Evolutionary conservation across 2,113 vertebrate genomes (phyloP), one percentile per base, ranked within the genome.

Genomic region (Dolichotis patagonum): DNA sequence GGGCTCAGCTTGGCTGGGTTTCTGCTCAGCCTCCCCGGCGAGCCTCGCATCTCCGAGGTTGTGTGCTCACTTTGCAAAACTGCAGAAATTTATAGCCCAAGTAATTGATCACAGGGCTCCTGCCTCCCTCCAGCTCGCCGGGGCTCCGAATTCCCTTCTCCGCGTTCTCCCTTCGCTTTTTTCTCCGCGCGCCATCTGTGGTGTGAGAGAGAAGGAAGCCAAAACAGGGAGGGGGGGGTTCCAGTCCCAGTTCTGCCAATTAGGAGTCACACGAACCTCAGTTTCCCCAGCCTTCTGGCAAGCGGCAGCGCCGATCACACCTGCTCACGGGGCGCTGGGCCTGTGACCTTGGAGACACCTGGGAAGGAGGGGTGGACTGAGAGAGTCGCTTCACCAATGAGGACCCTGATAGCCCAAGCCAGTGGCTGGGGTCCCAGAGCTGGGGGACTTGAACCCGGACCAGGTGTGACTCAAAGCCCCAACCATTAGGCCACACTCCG

Each of bases 61-160:
- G 87, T 97, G 95, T 97, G 97, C 92, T 96, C 96, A 93, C 97
- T 95, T 98, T 97, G 96, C 94, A 96, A 97, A 98, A 96, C 96
- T 87, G 97, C 96, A 96, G 96, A 97, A 97, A 98, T 97, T 97
- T 96, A 97, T 94, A 96, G 96, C 91, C 63, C 97, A 84, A 97
- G 95, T 96, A 97, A 98, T 97, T 96, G 97, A 98, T 98, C 95
- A 62, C 90, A 9, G 95, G 65, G 95, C 92, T 4, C 73, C 91
- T 65, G 82, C 96, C 87, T 97, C 94, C 93, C 95, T 92, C 88
- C 95, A 35, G 91, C 97, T 94, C 94, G 0, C 91, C 63, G 84
- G 3, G 85, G 58, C 95, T 95, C 95, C 97, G 85, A 65, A 95
- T 93, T 96, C 97, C 95, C 97, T 94, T 88, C 95, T 95, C 96